Evolutionary conservation across 2,113 vertebrate species (phyloP).

Genomic region (Corapipo altera): DNA sequence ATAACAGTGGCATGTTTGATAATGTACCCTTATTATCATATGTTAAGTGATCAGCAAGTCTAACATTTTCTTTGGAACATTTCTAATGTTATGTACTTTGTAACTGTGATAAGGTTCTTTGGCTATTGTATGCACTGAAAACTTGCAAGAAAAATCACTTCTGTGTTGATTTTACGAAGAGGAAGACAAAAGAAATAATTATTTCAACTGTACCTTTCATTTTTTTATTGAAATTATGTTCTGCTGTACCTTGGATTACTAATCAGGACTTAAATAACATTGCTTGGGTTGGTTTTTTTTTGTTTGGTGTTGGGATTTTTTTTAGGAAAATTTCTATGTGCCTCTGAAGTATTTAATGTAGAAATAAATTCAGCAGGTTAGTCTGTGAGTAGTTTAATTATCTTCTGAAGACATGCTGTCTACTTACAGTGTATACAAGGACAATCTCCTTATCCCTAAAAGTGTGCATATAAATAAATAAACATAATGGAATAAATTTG

Average conservation of each 20-base stretch:
- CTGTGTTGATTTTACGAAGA: neutral
- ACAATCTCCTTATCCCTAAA: neutral
- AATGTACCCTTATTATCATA: neutral
- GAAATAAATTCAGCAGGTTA: neutral
- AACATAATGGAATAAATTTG: neutral
- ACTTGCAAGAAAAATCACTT: neutral
- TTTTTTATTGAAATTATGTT: neutral
- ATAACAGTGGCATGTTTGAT: slow-evolving; percentile 5
- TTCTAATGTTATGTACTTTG: neutral
- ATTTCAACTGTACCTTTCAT: neutral
- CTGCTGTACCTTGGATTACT: neutral
- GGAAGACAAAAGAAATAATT: neutral
- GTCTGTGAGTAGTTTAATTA: neutral
- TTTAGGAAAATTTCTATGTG: neutral
- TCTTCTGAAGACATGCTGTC: neutral
- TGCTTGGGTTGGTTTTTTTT: neutral
- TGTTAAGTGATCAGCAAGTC: neutral
- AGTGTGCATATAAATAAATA: neutral
- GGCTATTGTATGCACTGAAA: neutral
- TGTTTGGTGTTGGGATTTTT: neutral
- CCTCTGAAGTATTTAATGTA: neutral
- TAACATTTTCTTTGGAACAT: slow-evolving; percentile 31
- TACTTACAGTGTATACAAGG: neutral
- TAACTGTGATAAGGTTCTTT: neutral
- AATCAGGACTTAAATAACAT: neutral